Evolutionary conservation across 2,888 invertebrate genomes (phyloP).

Genomic region (Mesoligia furuncula): DNA sequence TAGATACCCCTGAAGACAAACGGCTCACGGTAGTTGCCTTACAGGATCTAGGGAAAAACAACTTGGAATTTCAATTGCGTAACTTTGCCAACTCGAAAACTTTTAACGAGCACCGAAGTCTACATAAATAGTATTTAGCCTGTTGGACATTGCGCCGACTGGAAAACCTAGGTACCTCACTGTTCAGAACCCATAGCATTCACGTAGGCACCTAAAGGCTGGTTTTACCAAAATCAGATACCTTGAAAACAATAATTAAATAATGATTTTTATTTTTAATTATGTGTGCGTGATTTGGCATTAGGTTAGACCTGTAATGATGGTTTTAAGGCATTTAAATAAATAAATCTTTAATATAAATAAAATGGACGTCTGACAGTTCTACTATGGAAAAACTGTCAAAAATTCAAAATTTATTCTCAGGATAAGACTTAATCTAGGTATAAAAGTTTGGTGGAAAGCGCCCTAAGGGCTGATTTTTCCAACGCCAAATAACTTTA

Average conservation of each 20-base stretch:
- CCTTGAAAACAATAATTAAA: too few species aligned
- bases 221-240: not conserved
- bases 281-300: too few species aligned
- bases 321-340: too few species aligned
- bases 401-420: not conserved
- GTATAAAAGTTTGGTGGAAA: not conserved
- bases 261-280: too few species aligned
- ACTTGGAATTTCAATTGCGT: constrained; percentile 32
- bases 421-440: not conserved
- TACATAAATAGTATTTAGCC: not conserved
- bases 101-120: constrained; percentile 32
- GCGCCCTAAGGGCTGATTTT: not conserved
- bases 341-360: too few species aligned
- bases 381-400: not conserved
- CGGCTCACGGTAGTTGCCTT: not conserved
- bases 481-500: not conserved
- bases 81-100: constrained; percentile 16
- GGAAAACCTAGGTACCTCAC: not conserved
- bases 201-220: not conserved
- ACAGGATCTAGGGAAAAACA: constrained; percentile 5
- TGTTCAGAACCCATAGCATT: not conserved
- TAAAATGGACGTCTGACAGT: not conserved
- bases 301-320: too few species aligned
- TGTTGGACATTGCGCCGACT: not conserved
- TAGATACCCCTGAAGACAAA: constrained; percentile 6